Percentiles rank a stretch among this genome's conserved stretches.
These are phyloP conservation scores for Orthosia gracilis DNA, from an alignment of 2,888 invertebrate species.

Conservation along the genomic window DNA sequence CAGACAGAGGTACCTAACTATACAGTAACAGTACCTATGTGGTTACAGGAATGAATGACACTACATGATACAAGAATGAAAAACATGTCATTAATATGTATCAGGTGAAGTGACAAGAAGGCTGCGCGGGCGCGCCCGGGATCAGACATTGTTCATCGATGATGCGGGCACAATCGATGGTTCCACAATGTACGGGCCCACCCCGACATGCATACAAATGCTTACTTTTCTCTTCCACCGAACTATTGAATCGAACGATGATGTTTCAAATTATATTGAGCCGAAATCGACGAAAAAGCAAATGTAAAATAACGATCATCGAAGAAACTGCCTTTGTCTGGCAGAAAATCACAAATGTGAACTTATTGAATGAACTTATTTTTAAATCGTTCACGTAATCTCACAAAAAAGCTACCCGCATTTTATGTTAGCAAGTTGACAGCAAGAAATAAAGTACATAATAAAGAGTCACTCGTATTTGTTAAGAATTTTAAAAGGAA, in stretches of 20 bases:
- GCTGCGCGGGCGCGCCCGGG: conserved; percentile 81
- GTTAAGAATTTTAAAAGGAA: conserved; percentile 51
- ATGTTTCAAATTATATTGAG: conserved; percentile 14
- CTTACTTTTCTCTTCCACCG: conserved; percentile 74
- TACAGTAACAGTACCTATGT: background rate
- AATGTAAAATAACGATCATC: background rate
- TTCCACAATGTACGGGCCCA: conserved; percentile 77
- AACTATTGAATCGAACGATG: conserved; percentile 27
- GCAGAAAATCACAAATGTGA: background rate
- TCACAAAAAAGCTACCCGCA: conserved; percentile 8
- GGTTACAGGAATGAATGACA: conserved; percentile 40
- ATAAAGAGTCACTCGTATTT: conserved; percentile 41
- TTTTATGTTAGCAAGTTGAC: conserved; percentile 21
- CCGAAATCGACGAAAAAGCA: background rate
- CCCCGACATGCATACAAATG: conserved; percentile 83
- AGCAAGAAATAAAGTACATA: conserved; percentile 35
- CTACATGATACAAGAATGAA: conserved; percentile 71
- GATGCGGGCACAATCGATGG: conserved; percentile 84
- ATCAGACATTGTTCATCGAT: conserved; percentile 79
- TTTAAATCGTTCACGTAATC: conserved; percentile 18
- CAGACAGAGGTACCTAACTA: no score
- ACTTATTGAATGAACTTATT: conserved; percentile 22
- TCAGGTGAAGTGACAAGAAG: conserved; percentile 79
- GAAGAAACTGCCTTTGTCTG: background rate
- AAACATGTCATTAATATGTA: conserved; percentile 85